Evolutionary conservation across 2,797 vertebrate genomes (phyloP), one percentile per base, ranked within the genome.

Genomic region (Platalea minor): DNA sequence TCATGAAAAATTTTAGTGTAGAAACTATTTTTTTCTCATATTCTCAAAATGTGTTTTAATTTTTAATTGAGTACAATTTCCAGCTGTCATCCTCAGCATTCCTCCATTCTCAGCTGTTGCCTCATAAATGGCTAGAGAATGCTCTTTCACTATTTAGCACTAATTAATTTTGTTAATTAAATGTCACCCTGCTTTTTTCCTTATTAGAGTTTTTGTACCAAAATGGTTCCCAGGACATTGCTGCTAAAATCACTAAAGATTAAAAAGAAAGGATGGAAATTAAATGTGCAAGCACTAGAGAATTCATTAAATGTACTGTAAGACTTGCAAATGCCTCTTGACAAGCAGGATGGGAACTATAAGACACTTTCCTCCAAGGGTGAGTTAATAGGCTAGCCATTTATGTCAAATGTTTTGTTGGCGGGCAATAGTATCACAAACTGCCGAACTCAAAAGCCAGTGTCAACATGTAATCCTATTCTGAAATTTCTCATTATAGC

Each of bases 91-190:
- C 83, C 56, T 57, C 90, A 91, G 65, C 81, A 77, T 95, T 91
- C 86, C 76, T 88, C 84, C 92, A 48, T 94, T 94, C 87, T 96
- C 93, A 92, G 87, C 94, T 96, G 92, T 95, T 95, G 93, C 69
- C 68, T 97, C 91, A 50, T 85, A 95, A 93, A 91, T 88, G 93
- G 81, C 94, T 95, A 77, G 92, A 95, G 96, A 89, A 94, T 78
- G 86, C 60, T 95, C 76, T 93, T 95, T 94, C 86, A 88, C 92
- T 93, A 85, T 95, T 96, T 96, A 93, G 95, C 69, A 94, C 94
- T 96, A 96, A 96, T 95, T 97, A 95, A 95, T 97, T 96, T 97
- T 95, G 95, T 97, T 97, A 96, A 97, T 97, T 96, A 96, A 96
- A 95, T 96, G 94, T 97, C 94, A 96, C 86, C 93, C 94, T 91